These are phyloP conservation scores for Amphibalanus amphitrite DNA, from an alignment of 1,140 invertebrate species.

Conservation along the genomic window DNA sequence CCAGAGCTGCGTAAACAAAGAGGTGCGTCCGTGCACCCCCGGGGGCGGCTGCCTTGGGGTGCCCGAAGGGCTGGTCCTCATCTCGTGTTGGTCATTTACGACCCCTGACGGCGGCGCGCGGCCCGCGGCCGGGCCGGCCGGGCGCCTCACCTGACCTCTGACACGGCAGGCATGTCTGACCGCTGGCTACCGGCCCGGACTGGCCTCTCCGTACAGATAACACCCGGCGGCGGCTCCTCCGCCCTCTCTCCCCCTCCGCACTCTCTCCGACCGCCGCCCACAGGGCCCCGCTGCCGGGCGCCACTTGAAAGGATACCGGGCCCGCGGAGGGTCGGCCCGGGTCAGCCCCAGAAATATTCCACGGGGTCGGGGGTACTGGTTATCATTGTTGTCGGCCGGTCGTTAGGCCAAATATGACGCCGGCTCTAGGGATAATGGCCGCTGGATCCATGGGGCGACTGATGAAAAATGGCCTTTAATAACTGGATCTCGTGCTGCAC, in stretches of 20 bases:
- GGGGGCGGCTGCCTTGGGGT: no score
- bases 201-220: not conserved
- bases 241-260: not conserved
- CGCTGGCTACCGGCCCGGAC: not conserved
- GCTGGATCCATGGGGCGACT: constrained; percentile 1
- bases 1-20: no score
- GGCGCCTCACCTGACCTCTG: not conserved
- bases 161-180: not conserved
- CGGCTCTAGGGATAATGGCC: not conserved
- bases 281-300: no score
- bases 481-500: no score
- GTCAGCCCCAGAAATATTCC: no score
- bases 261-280: not conserved
- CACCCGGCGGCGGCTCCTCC: not conserved
- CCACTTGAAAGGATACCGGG: not conserved
- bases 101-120: not conserved
- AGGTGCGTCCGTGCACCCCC: no score
- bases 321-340: no score
- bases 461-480: no score
- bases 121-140: no score
- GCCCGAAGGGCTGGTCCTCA: no score
- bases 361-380: not conserved
- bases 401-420: not conserved
- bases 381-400: not conserved
- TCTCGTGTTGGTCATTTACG: not conserved